These are phyloP conservation scores for Drosophila triauraria DNA, from an alignment of 1,140 invertebrate genomes.

Conservation along the genomic window DNA sequence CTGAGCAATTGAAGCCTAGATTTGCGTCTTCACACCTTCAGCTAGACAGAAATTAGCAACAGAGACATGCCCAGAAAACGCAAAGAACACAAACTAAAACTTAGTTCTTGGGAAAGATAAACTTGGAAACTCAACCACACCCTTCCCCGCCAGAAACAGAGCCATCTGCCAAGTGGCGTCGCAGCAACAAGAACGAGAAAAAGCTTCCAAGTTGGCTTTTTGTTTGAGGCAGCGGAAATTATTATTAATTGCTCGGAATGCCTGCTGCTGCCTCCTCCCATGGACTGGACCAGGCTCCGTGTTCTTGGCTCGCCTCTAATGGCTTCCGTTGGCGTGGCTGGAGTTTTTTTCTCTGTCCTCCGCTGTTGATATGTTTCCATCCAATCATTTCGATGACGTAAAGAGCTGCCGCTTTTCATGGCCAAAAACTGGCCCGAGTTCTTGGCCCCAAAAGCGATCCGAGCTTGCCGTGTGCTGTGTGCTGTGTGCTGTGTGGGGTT, in stretches of 20 bases:
- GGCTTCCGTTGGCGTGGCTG: conserved; percentile 75
- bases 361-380: conserved; percentile 9
- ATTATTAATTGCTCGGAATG: conserved; percentile 81
- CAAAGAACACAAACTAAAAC: conserved; percentile 19
- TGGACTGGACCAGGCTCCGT: conserved; percentile 22
- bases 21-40: conserved; percentile 19
- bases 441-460: conserved; percentile 55
- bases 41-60: conserved; percentile 38
- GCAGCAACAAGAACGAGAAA: conserved; percentile 31
- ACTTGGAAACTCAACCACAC: conserved; percentile 16
- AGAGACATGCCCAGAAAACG: conserved; percentile 23
- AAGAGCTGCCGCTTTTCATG: conserved; percentile 72
- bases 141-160: conserved; percentile 20
- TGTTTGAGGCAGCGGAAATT: conserved; percentile 72
- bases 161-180: conserved; percentile 35
- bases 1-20: conserved; percentile 6
- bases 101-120: conserved; percentile 36
- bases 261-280: conserved; percentile 28
- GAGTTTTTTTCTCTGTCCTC: conserved; percentile 16
- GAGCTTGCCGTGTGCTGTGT: conserved; percentile 20
- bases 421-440: conserved; percentile 62
- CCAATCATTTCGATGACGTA: conserved; percentile 72
- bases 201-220: conserved; percentile 55
- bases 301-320: conserved; percentile 62
- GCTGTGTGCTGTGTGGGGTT: conserved; percentile 42